Evolutionary conservation across 2,113 vertebrate genomes (phyloP), one percentile per base, ranked within the genome.

Genomic region (Cynocephalus volans): DNA sequence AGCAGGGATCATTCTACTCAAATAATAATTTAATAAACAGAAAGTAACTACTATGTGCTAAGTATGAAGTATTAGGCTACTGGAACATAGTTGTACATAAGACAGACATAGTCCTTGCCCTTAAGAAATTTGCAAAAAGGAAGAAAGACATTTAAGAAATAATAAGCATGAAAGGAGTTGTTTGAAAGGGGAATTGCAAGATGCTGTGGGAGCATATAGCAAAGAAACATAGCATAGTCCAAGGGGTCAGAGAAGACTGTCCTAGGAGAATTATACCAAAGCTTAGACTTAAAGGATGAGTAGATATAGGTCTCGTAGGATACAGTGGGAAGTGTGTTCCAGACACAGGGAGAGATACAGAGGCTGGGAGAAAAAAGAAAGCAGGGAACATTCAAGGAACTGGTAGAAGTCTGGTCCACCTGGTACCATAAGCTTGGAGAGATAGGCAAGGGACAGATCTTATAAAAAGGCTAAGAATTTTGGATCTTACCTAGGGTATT

Each of bases 131-230:
- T 83, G 83, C 14, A 81, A 41, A 95, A 52, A 31, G 54, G 15
- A 72, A 93, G 79, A 80, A 75, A 86, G n/a, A 48, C 41, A 69
- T 90, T 85, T 86, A 91, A 91, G 50, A 48, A 70, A 48, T 50
- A 13, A 70, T 72, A 70, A 79, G 82, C 62, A 28, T 70, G 84
- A 94, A 86, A 36, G 52, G 33, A 12, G 45, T 87, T 69, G 33
- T 82, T 82, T 86, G 52, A 95, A 81, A 90, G 58, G 28, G 45
- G n/a, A 90, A 45, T 45, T 82, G 67, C 45, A 60, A 67, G n/a
- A 90, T 33, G n/a, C n/a, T 82, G 1, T 58, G n/a, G 62, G 48
- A 93, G 15, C 50, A 31, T 33, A 28, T 24, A 24, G 28, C 69
- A 90, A 82, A 91, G 70, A 50, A 85, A 52, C 64, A 33, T 19